Conservation (phyloP, 2,113 vertebrate genomes). For the Brachionichthys hirsutus region DNA sequence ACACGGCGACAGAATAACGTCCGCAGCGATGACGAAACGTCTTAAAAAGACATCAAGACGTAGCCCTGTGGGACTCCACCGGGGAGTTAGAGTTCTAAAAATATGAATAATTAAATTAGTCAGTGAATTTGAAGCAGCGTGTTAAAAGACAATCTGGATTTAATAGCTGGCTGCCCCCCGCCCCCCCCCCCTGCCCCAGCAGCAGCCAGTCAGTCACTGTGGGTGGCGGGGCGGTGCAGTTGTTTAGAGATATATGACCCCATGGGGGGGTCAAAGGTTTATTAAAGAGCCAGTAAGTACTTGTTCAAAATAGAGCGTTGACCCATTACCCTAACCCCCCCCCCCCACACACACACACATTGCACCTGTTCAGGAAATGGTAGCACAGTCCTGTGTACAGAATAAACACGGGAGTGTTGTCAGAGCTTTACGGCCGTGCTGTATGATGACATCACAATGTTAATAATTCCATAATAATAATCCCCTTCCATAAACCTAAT, state of each 20-base stretch:
- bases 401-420: background rate
- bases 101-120: slow-evolving; percentile 25
- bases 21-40: too few species aligned
- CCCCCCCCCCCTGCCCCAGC: background rate
- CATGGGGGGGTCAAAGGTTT: slow-evolving; percentile 68
- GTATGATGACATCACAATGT: background rate
- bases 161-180: too few species aligned
- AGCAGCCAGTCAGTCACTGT: slow-evolving; percentile 38
- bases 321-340: slow-evolving; percentile 40
- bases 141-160: background rate
- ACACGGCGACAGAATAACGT: too few species aligned
- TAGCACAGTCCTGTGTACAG: background rate
- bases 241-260: slow-evolving; percentile 67
- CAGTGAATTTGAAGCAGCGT: slow-evolving; percentile 9
- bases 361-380: slow-evolving; percentile 13
- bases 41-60: too few species aligned
- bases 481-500: too few species aligned
- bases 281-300: slow-evolving; percentile 68
- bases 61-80: too few species aligned
- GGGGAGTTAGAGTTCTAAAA: slow-evolving; percentile 1
- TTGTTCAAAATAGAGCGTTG: slow-evolving; percentile 70
- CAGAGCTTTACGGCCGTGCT: background rate
- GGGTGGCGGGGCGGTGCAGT: slow-evolving; percentile 65
- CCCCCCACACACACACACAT: slow-evolving; percentile 32
- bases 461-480: too few species aligned